Base-by-base conservation (phyloP, 64 coral and sea anemone genomes). In the Trachythela sp. region DNA sequence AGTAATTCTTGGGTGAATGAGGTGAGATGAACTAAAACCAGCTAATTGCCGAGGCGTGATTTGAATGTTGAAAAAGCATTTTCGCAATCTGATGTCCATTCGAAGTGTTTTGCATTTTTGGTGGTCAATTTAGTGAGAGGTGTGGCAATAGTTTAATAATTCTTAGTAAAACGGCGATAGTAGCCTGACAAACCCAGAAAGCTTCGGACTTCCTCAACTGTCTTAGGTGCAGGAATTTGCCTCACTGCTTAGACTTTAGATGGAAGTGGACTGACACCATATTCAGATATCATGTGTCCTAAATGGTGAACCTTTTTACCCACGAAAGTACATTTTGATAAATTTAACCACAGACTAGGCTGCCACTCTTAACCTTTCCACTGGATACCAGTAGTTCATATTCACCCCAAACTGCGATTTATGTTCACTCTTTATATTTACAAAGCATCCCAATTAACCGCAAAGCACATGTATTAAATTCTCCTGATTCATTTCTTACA, bases 1-100 rank as follows among this genome's bases (percentile, higher is more conserved):
- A 49, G 35, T 14, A 75, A 89, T 29, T 89, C 35, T 29, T 43
- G n/a, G 15, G 35, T 68, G 22, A 88, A n/a, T n/a, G n/a, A 88
- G 13, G 34, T 39, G 15, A 49, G 54, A 37, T 41, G 59, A 2
- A 54, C 86, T 9, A 88, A 24, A 1, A 88, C 59, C 29, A 29
- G 86, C 18, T 48, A 38, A 26, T 48, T 88, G 9, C 33, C 0
- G n/a, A 88, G 36, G 22, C 37, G 33, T 70, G 0, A 4, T 33
- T 88, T 70, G 2, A 88, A 60, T 7, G 40, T 6, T 1, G 59
- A 15, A 40, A 88, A 88, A 2, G 86, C 86, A 7, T 33, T 6
- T 17, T 88, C 24, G 0, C 51, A 59, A 7, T 88, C 18, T 38
- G n/a, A 10, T 14, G 26, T 24, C 86, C 86, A 88, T 3, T 88